These are phyloP conservation scores for Diabrotica balteata DNA, from an alignment of 2,888 invertebrate genomes.

Conservation along the genomic window DNA sequence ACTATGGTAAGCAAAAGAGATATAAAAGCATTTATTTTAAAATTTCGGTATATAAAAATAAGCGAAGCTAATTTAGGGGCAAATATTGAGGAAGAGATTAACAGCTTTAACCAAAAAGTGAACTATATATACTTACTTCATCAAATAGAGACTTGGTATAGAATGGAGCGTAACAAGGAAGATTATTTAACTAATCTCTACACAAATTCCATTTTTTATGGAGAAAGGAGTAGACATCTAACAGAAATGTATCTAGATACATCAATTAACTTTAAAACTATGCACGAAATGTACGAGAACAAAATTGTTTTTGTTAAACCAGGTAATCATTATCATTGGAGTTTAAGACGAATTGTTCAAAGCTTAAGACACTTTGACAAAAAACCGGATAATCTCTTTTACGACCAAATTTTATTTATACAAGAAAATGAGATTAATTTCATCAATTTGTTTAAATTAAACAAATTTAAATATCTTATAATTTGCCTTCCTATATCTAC, in stretches of 20 bases:
- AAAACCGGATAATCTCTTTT: too few relatives aligned
- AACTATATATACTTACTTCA: not conserved
- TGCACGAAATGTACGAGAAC: not conserved
- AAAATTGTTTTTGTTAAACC: not conserved
- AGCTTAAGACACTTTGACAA: not conserved
- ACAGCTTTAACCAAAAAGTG: not conserved
- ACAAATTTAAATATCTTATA: constrained; percentile 2
- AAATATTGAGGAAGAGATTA: not conserved
- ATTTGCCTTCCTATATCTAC: not conserved
- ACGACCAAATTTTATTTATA: not conserved
- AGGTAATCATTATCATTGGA: not conserved
- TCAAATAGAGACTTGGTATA: not conserved
- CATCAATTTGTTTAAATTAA: not conserved
- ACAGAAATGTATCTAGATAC: not conserved
- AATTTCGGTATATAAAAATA: not conserved
- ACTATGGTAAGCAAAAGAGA: not conserved
- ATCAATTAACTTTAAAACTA: not conserved
- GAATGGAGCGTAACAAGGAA: not conserved
- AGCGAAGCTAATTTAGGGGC: not conserved
- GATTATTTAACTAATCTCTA: not conserved
- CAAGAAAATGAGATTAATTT: not conserved
- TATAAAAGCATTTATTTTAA: not conserved
- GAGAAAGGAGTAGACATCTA: not conserved
- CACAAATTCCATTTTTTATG: not conserved
- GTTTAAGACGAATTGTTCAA: not conserved